Evolutionary conservation across 2,888 invertebrate genomes (phyloP).

Genomic region (Andrena praecox): DNA sequence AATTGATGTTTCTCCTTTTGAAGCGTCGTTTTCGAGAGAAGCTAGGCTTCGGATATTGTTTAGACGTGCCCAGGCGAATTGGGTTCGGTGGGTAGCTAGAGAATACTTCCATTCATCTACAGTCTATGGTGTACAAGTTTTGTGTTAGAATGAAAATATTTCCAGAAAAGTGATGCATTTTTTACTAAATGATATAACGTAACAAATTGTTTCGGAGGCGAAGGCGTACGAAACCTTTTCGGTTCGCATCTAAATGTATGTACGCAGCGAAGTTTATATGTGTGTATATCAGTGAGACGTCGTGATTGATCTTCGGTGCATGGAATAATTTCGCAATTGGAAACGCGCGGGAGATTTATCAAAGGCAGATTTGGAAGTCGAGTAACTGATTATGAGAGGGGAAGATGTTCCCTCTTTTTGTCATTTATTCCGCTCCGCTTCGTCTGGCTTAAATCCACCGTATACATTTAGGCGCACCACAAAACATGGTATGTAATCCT

Average conservation of each 20-base stretch:
- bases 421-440: constrained; percentile 32
- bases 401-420: constrained; percentile 36
- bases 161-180: neutral
- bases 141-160: neutral
- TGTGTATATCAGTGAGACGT: neutral
- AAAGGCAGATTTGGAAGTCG: neutral
- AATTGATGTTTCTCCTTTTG: neutral
- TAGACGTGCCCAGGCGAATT: neutral
- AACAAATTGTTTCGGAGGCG: neutral
- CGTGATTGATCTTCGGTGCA: neutral
- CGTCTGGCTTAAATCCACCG: constrained; percentile 40
- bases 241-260: neutral
- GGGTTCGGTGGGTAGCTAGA: neutral
- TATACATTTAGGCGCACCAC: constrained; percentile 40
- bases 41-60: neutral
- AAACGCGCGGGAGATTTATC: neutral
- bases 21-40: neutral
- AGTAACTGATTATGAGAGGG: neutral
- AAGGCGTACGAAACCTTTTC: neutral
- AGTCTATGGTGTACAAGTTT: neutral
- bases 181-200: neutral
- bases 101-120: neutral
- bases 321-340: neutral
- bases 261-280: neutral
- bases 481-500: constrained; percentile 75